Percentiles rank a stretch among this genome's conserved stretches.
phyloP scores from a whole-genome alignment of 2,797 vertebrate genomes.

The Sebastes melanostomus region DNA sequence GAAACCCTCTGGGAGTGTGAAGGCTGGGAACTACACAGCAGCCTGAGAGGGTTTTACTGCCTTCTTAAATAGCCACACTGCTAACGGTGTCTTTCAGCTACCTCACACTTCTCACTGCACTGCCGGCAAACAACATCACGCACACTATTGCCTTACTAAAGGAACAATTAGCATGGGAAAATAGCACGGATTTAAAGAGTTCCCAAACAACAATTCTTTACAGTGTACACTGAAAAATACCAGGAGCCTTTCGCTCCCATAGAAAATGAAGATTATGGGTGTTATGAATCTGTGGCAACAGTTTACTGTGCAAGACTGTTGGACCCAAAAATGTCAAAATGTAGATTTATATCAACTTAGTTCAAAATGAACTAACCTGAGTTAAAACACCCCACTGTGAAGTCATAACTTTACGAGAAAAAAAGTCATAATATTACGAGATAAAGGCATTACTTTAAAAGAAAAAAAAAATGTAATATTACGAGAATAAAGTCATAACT shows the following conservation, averaged over 20 bases:
- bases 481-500: too few species aligned
- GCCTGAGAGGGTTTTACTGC: not conserved
- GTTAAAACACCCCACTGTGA: not conserved
- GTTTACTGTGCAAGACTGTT: not conserved
- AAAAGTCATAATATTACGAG: too few species aligned
- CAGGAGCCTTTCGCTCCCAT: not conserved
- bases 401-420: too few species aligned
- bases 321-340: not conserved
- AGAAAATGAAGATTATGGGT: too few species aligned
- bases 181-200: not conserved
- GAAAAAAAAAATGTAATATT: too few species aligned
- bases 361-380: not conserved
- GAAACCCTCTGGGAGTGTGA: conserved; percentile 7
- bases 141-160: conserved; percentile 11
- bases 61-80: conserved; percentile 29
- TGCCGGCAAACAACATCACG: not conserved
- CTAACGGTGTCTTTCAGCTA: conserved; percentile 24
- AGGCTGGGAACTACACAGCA: conserved; percentile 9
- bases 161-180: conserved; percentile 18
- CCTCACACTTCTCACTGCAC: not conserved
- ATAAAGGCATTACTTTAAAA: too few species aligned
- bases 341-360: not conserved
- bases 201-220: not conserved
- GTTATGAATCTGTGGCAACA: not conserved
- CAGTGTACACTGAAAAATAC: not conserved